phyloP scores from a whole-genome alignment of 92 coral and sea anemone genomes.

The Umimayanthus chanpuru region DNA sequence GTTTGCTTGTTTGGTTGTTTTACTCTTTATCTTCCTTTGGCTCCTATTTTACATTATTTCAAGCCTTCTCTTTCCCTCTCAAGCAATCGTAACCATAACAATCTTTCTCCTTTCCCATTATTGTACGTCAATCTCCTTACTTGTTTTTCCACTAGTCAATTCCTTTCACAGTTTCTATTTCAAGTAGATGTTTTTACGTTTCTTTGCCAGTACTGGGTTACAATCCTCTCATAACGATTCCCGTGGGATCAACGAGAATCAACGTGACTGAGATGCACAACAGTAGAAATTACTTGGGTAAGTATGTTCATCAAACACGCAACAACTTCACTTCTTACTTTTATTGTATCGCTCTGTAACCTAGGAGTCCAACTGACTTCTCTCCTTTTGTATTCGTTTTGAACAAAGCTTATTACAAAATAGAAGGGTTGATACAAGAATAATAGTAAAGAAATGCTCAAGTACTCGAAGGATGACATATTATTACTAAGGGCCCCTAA shows the following conservation, averaged over 20 bases:
- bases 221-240: constrained; percentile 92
- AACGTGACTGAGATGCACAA: constrained; percentile 83
- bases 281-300: constrained; percentile 91
- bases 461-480: too few relatives aligned
- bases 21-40: neutral
- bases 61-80: neutral
- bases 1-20: neutral
- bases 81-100: neutral
- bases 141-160: neutral
- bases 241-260: constrained; percentile 91
- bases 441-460: neutral
- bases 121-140: neutral
- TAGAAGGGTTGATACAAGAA: neutral
- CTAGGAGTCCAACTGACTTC: neutral
- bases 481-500: too few relatives aligned
- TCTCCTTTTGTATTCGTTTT: too few relatives aligned
- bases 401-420: too few relatives aligned
- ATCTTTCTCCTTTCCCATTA: too few relatives aligned
- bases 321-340: neutral
- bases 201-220: constrained; percentile 76
- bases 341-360: neutral
- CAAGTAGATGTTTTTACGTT: neutral
- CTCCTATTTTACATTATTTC: neutral
- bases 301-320: neutral
- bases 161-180: neutral